A percentile compares a stretch with the other conserved stretches of the same genome.
phyloP scores from a whole-genome alignment of 2,113 vertebrate species.

The Scytalopus superciliaris region DNA sequence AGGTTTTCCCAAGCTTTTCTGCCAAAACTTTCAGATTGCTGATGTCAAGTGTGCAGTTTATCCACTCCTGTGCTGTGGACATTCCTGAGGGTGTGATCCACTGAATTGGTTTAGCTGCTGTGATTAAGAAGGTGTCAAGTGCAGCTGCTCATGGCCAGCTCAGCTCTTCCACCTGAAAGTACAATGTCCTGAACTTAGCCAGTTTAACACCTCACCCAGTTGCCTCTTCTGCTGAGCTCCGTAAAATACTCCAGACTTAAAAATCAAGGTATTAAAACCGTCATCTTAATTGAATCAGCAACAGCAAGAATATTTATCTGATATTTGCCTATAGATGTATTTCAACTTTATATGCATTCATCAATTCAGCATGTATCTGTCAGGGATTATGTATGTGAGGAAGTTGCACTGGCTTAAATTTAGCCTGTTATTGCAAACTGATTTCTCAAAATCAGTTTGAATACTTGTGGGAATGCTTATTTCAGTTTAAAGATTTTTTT shows the following conservation, averaged over 20 bases:
- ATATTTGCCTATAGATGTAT: not conserved
- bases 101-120: not conserved
- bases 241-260: not conserved
- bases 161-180: not conserved
- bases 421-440: slow-evolving; percentile 20
- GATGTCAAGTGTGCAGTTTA: not conserved
- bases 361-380: not conserved
- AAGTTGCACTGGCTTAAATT: not conserved
- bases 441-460: slow-evolving; percentile 25
- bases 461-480: slow-evolving; percentile 11
- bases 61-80: not conserved
- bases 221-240: not conserved
- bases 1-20: not conserved
- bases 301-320: not conserved
- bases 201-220: not conserved
- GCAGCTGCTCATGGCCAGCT: accelerated
- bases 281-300: slow-evolving; percentile 40
- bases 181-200: not conserved
- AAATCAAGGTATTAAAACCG: not conserved
- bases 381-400: not conserved
- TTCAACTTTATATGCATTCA: not conserved
- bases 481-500: slow-evolving; percentile 17
- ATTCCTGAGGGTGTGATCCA: not conserved
- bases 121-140: not conserved
- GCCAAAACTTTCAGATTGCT: not conserved